Evolutionary conservation across 2,113 vertebrate species (phyloP).

Genomic region (Grallaria varia): DNA sequence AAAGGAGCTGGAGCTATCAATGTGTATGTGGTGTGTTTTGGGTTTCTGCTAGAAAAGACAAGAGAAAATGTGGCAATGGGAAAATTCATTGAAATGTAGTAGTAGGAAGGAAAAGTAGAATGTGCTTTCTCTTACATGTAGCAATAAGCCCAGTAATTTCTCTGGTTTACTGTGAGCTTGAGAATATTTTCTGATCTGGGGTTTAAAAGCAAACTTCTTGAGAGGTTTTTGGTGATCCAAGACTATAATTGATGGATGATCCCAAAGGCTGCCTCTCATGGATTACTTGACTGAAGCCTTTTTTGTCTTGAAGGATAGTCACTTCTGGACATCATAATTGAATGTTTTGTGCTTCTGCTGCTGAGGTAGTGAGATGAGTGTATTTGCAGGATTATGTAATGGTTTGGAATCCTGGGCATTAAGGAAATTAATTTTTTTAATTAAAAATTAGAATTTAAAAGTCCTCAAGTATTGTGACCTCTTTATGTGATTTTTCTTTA

Average conservation of each 20-base stretch:
- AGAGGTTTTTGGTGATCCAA: neutral
- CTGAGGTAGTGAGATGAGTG: neutral
- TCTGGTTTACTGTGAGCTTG: neutral
- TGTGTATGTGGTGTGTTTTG: neutral
- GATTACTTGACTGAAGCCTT: neutral
- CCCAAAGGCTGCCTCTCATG: neutral
- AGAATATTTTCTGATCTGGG: neutral
- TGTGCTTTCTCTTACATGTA: neutral
- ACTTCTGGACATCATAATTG: neutral
- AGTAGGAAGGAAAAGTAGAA: neutral
- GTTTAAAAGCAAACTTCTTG: neutral
- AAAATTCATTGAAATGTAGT: neutral
- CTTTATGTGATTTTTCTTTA: neutral
- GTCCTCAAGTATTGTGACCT: neutral
- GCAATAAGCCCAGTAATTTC: neutral
- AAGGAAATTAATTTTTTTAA: neutral
- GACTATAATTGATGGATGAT: neutral
- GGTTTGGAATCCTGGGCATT: neutral
- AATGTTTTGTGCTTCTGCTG: neutral
- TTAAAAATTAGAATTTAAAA: neutral
- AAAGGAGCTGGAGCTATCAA: neutral
- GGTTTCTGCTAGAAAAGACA: neutral
- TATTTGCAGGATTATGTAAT: neutral
- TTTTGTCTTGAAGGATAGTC: neutral
- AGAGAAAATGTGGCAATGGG: neutral